Conservation (phyloP, 2,888 invertebrate species). For the Nasonia oneida region DNA sequence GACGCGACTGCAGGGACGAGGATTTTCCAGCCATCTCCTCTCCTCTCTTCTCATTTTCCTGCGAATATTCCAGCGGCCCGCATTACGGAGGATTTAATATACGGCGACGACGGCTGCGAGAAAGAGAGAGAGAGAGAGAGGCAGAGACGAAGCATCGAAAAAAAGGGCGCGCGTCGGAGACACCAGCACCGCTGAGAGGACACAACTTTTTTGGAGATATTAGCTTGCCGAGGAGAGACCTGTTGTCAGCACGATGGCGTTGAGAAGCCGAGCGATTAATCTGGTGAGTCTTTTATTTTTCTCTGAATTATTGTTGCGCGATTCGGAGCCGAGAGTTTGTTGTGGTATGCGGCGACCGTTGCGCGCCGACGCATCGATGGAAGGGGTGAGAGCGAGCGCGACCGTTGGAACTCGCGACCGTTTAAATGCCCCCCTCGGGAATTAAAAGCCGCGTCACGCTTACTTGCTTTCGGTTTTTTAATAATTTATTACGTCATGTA, state of each 20-base stretch:
- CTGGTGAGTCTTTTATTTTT: conserved; percentile 69
- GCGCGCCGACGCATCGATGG: not conserved
- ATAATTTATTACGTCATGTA: not conserved
- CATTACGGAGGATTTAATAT: not conserved
- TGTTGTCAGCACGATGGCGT: conserved; percentile 69
- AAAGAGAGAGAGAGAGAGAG: not conserved
- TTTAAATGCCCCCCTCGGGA: conserved; percentile 71
- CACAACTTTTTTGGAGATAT: conserved; percentile 2
- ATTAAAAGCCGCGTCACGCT: conserved; percentile 36
- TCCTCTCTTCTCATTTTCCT: not conserved
- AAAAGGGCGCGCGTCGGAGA: too few relatives aligned
- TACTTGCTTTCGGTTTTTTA: not conserved
- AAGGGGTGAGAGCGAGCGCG: conserved; percentile 30
- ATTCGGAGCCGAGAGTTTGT: not conserved
- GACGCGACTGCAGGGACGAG: not conserved
- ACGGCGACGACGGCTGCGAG: not conserved
- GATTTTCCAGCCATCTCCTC: not conserved
- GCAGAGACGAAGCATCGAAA: not conserved
- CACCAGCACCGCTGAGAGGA: not conserved
- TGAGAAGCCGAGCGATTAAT: conserved; percentile 71
- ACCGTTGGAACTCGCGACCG: conserved; percentile 64
- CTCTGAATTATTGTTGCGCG: too few relatives aligned
- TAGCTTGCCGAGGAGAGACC: conserved; percentile 29
- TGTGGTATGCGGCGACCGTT: conserved; percentile 4
- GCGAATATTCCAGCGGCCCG: not conserved